Percentiles rank a stretch among this genome's conserved stretches.
These are phyloP conservation scores for Pogonomyrmex californicus DNA, from an alignment of 1,140 invertebrate species.

Conservation along the genomic window DNA sequence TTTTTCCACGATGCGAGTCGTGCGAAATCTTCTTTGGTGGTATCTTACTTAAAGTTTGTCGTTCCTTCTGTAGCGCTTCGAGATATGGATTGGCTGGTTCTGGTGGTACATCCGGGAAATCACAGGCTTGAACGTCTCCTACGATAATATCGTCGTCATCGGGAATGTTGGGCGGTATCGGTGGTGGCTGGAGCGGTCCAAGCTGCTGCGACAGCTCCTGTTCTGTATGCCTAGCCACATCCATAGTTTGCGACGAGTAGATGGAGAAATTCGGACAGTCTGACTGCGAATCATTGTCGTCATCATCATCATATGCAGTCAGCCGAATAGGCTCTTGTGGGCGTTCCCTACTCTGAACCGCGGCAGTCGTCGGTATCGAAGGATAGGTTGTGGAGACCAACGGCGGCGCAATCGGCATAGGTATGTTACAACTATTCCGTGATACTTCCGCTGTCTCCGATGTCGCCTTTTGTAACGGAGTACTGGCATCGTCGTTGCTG, in stretches of 20 bases:
- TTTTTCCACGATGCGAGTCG: constrained; percentile 83
- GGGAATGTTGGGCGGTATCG: constrained; percentile 75
- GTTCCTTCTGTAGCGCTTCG: constrained; percentile 83
- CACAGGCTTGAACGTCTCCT: constrained; percentile 81
- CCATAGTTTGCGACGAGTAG: constrained; percentile 93
- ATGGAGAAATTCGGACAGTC: constrained; percentile 95
- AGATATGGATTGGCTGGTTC: constrained; percentile 83
- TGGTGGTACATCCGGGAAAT: constrained; percentile 79
- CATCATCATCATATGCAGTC: constrained; percentile 83
- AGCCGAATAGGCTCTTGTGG: constrained; percentile 74
- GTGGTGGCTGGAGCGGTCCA: constrained; percentile 81
- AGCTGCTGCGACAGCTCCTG: constrained; percentile 85
- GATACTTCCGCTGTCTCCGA: constrained; percentile 65
- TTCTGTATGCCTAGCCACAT: constrained; percentile 89
- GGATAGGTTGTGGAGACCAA: constrained; percentile 40
- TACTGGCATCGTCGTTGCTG: constrained; percentile 80
- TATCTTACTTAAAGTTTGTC: constrained; percentile 83
- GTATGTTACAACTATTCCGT: constrained; percentile 57
- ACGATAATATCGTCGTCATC: constrained; percentile 82
- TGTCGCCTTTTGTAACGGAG: constrained; percentile 25
- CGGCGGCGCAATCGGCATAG: constrained; percentile 62
- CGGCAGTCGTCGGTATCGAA: neutral
- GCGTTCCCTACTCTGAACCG: neutral
- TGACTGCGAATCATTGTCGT: constrained; percentile 89
- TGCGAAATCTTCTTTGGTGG: constrained; percentile 84